Base-by-base conservation (phyloP, 2,888 invertebrate genomes). In the Melanchra persicariae region DNA sequence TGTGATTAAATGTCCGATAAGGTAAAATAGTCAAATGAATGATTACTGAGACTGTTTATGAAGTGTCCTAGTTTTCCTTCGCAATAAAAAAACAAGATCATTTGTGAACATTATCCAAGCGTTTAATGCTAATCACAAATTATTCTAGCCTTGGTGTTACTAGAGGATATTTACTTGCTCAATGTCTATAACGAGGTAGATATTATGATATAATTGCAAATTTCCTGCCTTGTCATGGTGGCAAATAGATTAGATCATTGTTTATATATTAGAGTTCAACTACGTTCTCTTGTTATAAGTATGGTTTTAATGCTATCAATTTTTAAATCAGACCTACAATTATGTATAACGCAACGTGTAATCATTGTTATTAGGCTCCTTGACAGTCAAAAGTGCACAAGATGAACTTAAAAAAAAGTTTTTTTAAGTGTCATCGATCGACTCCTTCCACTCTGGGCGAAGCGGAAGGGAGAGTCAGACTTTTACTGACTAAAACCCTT, bases 151-250 rank as follows among this genome's bases (percentile, higher is more conserved):
- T 76, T 64, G 40, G 30, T 30, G 1, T 30, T 19, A 26, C 49
- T n/a, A 5, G 45, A 51, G 12, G 45, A 55, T 71, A 40, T 55
- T 30, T 24, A 55, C 54, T 47, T 74, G 3, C 30, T 7, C 45
- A 43, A 34, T 24, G 45, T 52, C 40, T 7, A 7, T 40, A 63
- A 40, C 55, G 15, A 45, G 37, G 47, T 37, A 54, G 49, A 51
- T 43, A 61, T 79, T 60, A 65, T 34, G 6, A 15, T 60, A 26
- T 79, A 73, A 79, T 66, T 61, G 34, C 4, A 9, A 52, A 54
- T 58, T 66, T 79, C 65, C 80, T 52, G 34, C 15, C 7, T 8
- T 15, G 22, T 45, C n/a, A 24, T n/a, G 30, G 17, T 54, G 22
- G 3, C 19, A 43, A 75, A 49, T 17, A 34, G 17, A 45, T n/a